Base-by-base conservation (phyloP, 2,888 invertebrate genomes). In the Enoplolaimus lenunculus region DNA sequence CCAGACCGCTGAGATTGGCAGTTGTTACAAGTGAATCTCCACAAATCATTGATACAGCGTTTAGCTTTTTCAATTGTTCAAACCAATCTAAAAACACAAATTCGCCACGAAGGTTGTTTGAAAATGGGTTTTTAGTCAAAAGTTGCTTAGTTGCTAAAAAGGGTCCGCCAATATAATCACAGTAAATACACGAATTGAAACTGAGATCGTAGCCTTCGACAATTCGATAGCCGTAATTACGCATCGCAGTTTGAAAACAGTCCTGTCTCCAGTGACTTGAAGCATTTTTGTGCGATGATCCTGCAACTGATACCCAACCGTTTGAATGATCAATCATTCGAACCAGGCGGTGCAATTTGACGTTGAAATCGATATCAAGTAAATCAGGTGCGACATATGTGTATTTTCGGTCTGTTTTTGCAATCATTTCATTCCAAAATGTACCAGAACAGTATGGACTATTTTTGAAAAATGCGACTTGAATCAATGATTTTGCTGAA, bases 191-290 rank as follows among this genome's bases (percentile, higher is more conserved):
- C 26, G 69, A 69, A 65, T 69, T 69, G 30, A 60, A 69, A 13
- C 60, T 28, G 26, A 69, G 33, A 65, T 69, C 69, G 60, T 68
- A 69, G 29, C 69, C 69, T 67, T 69, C 69, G 3, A 69, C 69
- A 1, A 69, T 2, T 59, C 45, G 59, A 26, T 60, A 69, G n/a
- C 3, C 2, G 28, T 69, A 59, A 59, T 69, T 69, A 33, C 31
- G 2, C 62, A 69, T 67, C 2, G 62, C 69, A 1, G 69, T 28
- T 26, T 33, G 29, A 33, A 29, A 65, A 59, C 69, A 69, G 31
- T 31, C 69, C 7, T 13, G 7, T n/a, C 13, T 34, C 69, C 69
- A 69, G 26, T 26, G 64, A 67, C 69, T 62, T 26, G 2, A 28
- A 13, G 7, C 16, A 69, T 67, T 34, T n/a, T 33, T 65, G 26